These are phyloP conservation scores for Onthophagus sagittarius DNA, from an alignment of 2,888 invertebrate species.

Conservation along the genomic window DNA sequence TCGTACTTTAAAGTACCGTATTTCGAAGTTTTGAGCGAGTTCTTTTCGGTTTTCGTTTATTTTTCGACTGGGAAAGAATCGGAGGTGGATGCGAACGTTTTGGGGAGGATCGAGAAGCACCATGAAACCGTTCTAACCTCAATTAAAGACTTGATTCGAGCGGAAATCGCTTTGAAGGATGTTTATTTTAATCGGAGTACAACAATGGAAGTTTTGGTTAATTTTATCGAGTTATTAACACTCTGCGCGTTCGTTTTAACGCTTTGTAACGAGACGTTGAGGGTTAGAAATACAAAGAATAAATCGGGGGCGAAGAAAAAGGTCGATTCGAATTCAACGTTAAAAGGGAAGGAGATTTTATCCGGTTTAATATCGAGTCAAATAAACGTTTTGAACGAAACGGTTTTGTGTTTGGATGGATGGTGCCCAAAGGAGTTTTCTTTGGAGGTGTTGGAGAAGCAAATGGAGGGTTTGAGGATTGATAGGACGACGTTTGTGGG, in stretches of 20 bases:
- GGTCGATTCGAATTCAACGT: too few species aligned
- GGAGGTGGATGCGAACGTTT: neutral
- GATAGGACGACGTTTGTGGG: neutral
- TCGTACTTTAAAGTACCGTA: slow-evolving; percentile 38
- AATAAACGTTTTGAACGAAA: neutral
- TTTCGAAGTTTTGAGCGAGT: slow-evolving; percentile 34
- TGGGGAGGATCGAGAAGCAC: neutral
- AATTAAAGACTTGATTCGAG: neutral
- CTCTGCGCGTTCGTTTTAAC: neutral
- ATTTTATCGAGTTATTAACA: neutral
- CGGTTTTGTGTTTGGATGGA: neutral
- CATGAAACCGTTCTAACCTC: neutral
- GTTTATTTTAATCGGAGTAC: neutral
- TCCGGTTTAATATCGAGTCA: neutral
- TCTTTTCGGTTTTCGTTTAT: neutral
- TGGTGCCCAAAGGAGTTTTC: neutral
- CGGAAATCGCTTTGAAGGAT: neutral
- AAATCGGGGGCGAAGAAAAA: neutral
- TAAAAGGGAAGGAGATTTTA: neutral
- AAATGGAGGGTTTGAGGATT: neutral
- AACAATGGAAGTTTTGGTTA: neutral
- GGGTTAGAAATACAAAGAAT: neutral
- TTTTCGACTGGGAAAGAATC: neutral
- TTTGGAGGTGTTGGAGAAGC: neutral
- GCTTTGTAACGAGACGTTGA: neutral